Percentiles rank a stretch among this genome's conserved stretches.
These are phyloP conservation scores for Busseola fusca DNA, from an alignment of 2,888 invertebrate species.

Conservation along the genomic window DNA sequence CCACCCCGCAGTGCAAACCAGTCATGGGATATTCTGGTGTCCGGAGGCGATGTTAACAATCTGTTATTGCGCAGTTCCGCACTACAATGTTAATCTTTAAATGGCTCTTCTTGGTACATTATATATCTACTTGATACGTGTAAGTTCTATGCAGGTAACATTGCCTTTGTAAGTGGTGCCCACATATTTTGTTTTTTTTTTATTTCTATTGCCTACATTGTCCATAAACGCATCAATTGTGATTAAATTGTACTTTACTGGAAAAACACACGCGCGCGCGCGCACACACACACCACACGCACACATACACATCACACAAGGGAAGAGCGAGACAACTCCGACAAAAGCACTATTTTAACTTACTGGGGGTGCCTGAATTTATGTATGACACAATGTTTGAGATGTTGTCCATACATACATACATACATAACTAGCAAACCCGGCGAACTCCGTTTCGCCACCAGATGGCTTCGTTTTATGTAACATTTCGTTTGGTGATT, in stretches of 20 bases:
- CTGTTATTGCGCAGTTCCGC: constrained; percentile 45
- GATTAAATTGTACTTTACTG: not conserved
- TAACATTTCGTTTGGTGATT: too few relatives aligned
- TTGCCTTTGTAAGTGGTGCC: not conserved
- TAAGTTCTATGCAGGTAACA: not conserved
- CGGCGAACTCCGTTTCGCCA: too few relatives aligned
- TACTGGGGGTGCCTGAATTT: too few relatives aligned
- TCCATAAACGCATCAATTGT: not conserved
- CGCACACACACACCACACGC: too few relatives aligned
- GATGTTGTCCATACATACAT: too few relatives aligned
- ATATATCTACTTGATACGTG: not conserved
- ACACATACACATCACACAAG: too few relatives aligned
- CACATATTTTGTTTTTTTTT: not conserved
- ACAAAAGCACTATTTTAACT: too few relatives aligned
- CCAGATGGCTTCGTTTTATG: too few relatives aligned
- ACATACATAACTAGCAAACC: too few relatives aligned
- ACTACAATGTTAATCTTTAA: constrained; percentile 34
- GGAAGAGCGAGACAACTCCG: too few relatives aligned
- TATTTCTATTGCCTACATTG: not conserved
- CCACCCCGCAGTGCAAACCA: not conserved
- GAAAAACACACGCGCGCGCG: too few relatives aligned
- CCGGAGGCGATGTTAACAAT: constrained; percentile 47
- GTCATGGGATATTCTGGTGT: constrained; percentile 20
- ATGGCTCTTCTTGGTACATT: constrained; percentile 19
- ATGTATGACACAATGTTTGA: too few relatives aligned